Conservation (phyloP, 2,888 invertebrate genomes). For the Buathra laborator region DNA sequence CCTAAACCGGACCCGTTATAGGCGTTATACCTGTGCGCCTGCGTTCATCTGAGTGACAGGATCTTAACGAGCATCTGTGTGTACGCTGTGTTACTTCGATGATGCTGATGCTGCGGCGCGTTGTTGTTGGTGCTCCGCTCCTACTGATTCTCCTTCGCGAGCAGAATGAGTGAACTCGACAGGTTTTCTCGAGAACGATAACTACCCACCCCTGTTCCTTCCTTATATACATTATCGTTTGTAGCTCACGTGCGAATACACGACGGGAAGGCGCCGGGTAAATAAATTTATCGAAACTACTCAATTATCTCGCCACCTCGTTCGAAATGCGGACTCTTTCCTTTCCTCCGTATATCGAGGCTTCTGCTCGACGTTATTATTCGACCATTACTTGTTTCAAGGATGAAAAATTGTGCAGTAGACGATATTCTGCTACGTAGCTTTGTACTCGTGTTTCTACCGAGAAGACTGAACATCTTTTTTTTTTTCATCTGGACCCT, state of each 20-base stretch:
- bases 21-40: conserved; percentile 69
- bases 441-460: neutral
- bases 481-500: conserved; percentile 52
- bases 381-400: neutral
- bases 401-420: neutral
- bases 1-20: conserved; percentile 57
- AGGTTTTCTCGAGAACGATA: conserved; percentile 47
- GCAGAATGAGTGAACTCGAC: conserved; percentile 28
- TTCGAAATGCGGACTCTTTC: neutral
- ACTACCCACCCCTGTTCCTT: conserved; percentile 34
- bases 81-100: conserved; percentile 33
- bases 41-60: conserved; percentile 79
- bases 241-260: conserved; percentile 43
- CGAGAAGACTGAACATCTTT: neutral
- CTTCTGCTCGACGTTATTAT: neutral
- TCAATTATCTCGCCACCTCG: conserved; percentile 52
- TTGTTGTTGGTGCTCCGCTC: conserved; percentile 50
- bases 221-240: conserved; percentile 21
- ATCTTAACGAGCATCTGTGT: conserved; percentile 83
- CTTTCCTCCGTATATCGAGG: neutral
- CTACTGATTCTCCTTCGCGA: conserved; percentile 46
- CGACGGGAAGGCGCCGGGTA: conserved; percentile 19
- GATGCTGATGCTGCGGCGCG: conserved; percentile 36
- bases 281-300: conserved; percentile 55
- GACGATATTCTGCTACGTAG: neutral